Percentiles rank a stretch among this genome's conserved stretches.
Evolutionary conservation across 1,140 invertebrate species (phyloP).

Genomic region (Camponotus floridanus): DNA sequence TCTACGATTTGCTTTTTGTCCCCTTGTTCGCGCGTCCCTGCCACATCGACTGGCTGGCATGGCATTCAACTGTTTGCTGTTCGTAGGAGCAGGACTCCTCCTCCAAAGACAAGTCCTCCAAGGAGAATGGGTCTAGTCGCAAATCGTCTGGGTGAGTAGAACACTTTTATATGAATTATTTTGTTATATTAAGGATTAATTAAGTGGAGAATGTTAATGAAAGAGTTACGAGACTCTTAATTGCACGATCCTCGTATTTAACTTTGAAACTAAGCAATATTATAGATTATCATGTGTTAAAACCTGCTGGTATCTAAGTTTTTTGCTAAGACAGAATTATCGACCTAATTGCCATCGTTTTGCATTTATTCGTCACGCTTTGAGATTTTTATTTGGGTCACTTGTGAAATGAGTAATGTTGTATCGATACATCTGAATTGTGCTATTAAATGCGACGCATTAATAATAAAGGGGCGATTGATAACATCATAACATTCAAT

Average conservation of each 20-base stretch:
- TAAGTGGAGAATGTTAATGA: slow-evolving; percentile 9
- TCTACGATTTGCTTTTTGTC: slow-evolving; percentile 86
- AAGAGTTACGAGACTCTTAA: slow-evolving; percentile 28
- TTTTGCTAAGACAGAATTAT: neutral
- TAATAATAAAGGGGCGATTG: neutral
- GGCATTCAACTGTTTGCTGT: slow-evolving; percentile 88
- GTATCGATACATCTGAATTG: neutral
- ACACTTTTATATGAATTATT: slow-evolving; percentile 21
- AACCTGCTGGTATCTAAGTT: slow-evolving; percentile 4
- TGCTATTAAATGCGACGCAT: neutral
- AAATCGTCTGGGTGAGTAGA: slow-evolving; percentile 86
- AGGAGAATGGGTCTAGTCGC: slow-evolving; percentile 88
- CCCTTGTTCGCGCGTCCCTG: slow-evolving; percentile 86
- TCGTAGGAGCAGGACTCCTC: slow-evolving; percentile 88
- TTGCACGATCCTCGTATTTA: slow-evolving; percentile 44
- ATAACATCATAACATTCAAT: neutral
- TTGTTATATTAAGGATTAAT: neutral
- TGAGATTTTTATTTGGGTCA: slow-evolving; percentile 32
- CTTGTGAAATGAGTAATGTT: neutral
- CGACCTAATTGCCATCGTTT: neutral
- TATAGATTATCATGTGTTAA: slow-evolving; percentile 25
- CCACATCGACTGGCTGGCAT: slow-evolving; percentile 87
- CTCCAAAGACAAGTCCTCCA: slow-evolving; percentile 86
- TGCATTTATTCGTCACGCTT: neutral
- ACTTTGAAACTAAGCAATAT: slow-evolving; percentile 9